These are phyloP conservation scores for Felis catus DNA, from an alignment of 2,113 vertebrate genomes.

Conservation along the genomic window F.catus_Fca126_mat1.0 CM031415.1:81417001-81417500, in stretches of 20 bases:
- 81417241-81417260: background rate
- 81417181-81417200: background rate
- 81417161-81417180: background rate
- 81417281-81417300: background rate
- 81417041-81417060: background rate
- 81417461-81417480: background rate
- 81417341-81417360: background rate
- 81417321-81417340: background rate
- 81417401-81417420: background rate
- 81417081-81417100: background rate
- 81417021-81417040: background rate
- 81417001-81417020: background rate
- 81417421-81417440: background rate
- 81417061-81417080: background rate
- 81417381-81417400: background rate
- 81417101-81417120: background rate
- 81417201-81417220: background rate
- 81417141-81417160: constrained; percentile 5
- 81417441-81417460: background rate
- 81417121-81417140: background rate
- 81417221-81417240: background rate
- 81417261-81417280: background rate
- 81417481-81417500: background rate
- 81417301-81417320: background rate
- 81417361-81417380: background rate